Conservation (phyloP, 2,113 vertebrate species). For the Oncorhynchus gorbuscha region DNA sequence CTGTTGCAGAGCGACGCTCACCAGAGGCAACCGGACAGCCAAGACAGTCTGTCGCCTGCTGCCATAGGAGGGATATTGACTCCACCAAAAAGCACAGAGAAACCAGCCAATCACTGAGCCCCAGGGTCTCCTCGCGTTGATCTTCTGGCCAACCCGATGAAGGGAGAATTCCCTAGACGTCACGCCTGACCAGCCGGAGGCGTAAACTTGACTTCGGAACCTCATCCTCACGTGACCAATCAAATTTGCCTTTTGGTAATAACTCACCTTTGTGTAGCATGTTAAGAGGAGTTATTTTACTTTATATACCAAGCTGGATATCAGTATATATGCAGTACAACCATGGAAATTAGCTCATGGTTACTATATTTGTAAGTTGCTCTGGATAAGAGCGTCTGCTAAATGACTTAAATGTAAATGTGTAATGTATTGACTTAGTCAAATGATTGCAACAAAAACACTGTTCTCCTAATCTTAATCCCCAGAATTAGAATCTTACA, state of each 20-base stretch:
- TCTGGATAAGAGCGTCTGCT: too few relatives aligned
- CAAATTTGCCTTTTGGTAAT: neutral
- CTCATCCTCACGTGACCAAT: neutral
- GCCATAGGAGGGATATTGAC: constrained; percentile 80
- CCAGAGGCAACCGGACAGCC: constrained; percentile 43
- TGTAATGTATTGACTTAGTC: neutral
- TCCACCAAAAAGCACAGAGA: constrained; percentile 93
- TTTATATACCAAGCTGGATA: neutral
- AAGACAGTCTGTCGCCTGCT: constrained; percentile 76
- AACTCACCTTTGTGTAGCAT: neutral
- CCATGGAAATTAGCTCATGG: neutral
- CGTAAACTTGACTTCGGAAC: neutral
- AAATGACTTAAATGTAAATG: too few relatives aligned
- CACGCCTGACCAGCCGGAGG: neutral
- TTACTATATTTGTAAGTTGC: too few relatives aligned
- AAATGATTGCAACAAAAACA: neutral
- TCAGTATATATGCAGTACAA: constrained; percentile 5
- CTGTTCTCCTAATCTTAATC: neutral
- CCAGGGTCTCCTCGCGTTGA: neutral
- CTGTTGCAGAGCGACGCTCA: constrained; percentile 64
- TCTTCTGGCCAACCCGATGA: neutral
- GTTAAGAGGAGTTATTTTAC: neutral
- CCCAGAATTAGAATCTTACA: neutral
- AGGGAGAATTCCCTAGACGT: neutral
- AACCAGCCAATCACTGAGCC: constrained; percentile 68